phyloP scores from a whole-genome alignment of 2,888 invertebrate species.

The Drosophila barbarae region DNA sequence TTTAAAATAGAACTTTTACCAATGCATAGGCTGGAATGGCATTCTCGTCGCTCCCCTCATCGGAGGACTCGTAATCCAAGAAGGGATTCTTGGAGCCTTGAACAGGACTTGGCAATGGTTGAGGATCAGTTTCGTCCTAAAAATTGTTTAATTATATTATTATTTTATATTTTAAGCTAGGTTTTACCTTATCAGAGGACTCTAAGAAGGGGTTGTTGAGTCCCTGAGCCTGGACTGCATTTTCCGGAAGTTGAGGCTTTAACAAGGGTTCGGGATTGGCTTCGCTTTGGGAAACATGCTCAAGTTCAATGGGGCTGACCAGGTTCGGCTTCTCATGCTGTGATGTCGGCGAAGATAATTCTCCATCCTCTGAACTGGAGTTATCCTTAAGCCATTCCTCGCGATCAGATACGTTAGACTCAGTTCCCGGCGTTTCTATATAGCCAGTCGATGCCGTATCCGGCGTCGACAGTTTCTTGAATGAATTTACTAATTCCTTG shows the following conservation, averaged over 20 bases:
- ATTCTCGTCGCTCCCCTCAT: constrained; percentile 58
- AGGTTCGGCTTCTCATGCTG: too few relatives aligned
- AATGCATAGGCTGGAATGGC: constrained; percentile 74
- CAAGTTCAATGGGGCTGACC: background rate
- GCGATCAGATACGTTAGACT: background rate
- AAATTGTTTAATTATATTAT: background rate
- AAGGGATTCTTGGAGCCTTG: background rate
- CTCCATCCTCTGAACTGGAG: background rate
- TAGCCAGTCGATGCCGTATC: background rate
- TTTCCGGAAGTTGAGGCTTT: background rate
- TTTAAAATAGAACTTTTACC: constrained; percentile 46
- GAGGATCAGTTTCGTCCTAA: constrained; percentile 46
- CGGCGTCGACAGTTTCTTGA: background rate
- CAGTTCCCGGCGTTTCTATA: background rate
- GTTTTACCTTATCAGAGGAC: constrained; percentile 49
- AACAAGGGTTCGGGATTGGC: background rate
- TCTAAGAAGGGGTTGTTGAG: background rate
- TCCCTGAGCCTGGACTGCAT: background rate
- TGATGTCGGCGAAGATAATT: background rate
- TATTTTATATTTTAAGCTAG: background rate
- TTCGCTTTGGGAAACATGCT: background rate
- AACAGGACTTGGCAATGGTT: too few relatives aligned
- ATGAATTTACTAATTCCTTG: background rate
- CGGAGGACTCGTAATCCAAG: constrained; percentile 40
- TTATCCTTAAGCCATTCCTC: background rate